Base-by-base conservation (phyloP, 2,888 invertebrate species). In the Sialis lutaria region DNA sequence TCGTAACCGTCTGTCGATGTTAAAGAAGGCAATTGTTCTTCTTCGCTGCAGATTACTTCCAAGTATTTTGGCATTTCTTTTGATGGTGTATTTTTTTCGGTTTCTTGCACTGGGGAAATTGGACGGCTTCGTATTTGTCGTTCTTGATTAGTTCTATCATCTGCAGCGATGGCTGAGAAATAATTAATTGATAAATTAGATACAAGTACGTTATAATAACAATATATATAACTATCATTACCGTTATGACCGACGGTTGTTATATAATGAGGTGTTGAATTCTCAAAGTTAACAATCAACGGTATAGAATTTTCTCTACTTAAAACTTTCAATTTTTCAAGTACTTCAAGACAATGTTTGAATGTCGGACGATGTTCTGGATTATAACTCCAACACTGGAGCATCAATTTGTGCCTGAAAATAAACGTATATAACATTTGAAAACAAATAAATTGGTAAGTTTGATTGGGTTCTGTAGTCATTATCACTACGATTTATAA, bases 301-400 rank as follows among this genome's bases (percentile, higher is more conserved):
- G 64, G 63, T 32, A 62, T 57, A 8, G 65, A 62, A 45, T 60
- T 58, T 34, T 63, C 56, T 7, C 62, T 52, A 6, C 61, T 61
- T 50, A 62, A 56, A 30, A 54, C 53, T 47, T 65, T 62, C 6
- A 64, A 54, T 46, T 58, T 56, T 49, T 72, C 67, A 51, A 85
- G 67, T 42, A 75, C 68, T 53, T 79, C 78, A 40, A 87, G 69
- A 59, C 90, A 89, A 54, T 78, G 75, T 52, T 82, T 80, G 64
- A 96, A 96, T 44, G 85, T 85, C 2, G 95, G 95, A 48, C 96
- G 74, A 52, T 79, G 75, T 51, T 87, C 87, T 0, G 88, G 79
- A 42, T 75, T 74, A 58, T 79, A 84, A 57, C 78, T 81, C 95
- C 95, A 96, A 62, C 95, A 95, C 56, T 79, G 75, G 51, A 83